Evolutionary conservation across 2,797 vertebrate species (phyloP), one percentile per base, ranked within the genome.

Genomic region (Dipus sagitta): DNA sequence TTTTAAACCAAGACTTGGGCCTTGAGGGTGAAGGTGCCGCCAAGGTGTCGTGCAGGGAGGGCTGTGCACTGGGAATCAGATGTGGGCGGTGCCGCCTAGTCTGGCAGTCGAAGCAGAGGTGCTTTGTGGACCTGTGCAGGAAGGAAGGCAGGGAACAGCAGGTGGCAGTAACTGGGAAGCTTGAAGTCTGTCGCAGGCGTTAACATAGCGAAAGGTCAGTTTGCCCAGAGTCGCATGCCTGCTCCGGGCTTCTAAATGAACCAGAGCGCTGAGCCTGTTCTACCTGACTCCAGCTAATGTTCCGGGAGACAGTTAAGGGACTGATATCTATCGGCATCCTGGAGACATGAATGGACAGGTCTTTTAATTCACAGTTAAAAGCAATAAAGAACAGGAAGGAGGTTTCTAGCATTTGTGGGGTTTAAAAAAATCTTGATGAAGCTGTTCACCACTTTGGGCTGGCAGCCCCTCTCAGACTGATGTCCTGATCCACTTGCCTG

Each of bases 291-390:
- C 10, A 20, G 76, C 78, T 92, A 38, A 68, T 83, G 76, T 93
- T 65, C 23, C 75, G 74, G 52, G 79, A 81, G 72, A 84, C 83
- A 54, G 74, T 60, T 21, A n/a, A 76, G 64, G 90, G 90, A 81
- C 79, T 3, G 21, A 68, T 81, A 77, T 15, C 13, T 17, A 58
- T 47, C 32, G 60, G 42, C 93, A 86, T 95, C 94, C 85, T 10
- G 5, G 79, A 88, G 71, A 93, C 90, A 0, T 70, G 94, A 90
- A 65, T 0, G 4, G 83, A 94, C 96, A 96, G 85, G 75, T 81
- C 81, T 91, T 91, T 89, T 62, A n/a, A 96, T 95, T 96, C 94
- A 94, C 88, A 89, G 96, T 64, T 68, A 84, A 97, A 88, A 94
- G 86, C 85, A 88, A 18, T 92, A 92, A 60, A 83, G 82, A 92